A percentile compares a stretch with the other conserved stretches of the same genome.
These are phyloP conservation scores for Myxocyprinus asiaticus DNA, from an alignment of 2,113 vertebrate genomes.

Conservation along the genomic window DNA sequence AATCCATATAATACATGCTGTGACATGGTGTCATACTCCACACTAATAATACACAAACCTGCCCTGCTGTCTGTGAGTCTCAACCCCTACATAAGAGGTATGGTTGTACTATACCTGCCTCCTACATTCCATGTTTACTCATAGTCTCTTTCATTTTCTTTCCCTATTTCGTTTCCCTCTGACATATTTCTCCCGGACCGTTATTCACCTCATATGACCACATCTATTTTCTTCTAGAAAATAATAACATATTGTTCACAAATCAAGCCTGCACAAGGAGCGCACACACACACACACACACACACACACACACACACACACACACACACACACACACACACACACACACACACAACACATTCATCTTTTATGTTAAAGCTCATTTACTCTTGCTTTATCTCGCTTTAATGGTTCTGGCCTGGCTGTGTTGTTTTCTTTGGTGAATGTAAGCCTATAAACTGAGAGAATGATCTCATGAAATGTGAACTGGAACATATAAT, in stretches of 20 bases:
- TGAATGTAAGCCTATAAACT: not conserved
- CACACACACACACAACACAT: not conserved
- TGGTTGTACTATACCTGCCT: not conserved
- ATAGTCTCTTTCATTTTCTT: not conserved
- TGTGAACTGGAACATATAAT: not conserved
- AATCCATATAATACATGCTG: slow-evolving; percentile 18
- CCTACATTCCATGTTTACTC: not conserved
- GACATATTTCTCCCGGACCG: not conserved
- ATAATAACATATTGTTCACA: not conserved
- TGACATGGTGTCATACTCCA: slow-evolving; percentile 26
- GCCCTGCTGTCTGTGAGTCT: slow-evolving; percentile 1
- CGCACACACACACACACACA: not conserved
- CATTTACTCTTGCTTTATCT: not conserved
- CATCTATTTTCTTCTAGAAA: slow-evolving; percentile 17
- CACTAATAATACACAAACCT: slow-evolving; percentile 24
- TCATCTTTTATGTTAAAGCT: slow-evolving; percentile 25
- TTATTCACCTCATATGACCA: not conserved
- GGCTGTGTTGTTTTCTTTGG: not conserved
- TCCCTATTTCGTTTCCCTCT: not conserved
- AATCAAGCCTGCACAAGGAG: not conserved
- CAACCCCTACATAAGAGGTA: slow-evolving; percentile 10
- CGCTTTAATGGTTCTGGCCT: slow-evolving; percentile 7
- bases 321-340: not conserved
- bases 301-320: too few species aligned
- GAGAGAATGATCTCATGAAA: not conserved